Conservation (phyloP, 2,113 vertebrate genomes). For the Trinectes maculatus region DNA sequence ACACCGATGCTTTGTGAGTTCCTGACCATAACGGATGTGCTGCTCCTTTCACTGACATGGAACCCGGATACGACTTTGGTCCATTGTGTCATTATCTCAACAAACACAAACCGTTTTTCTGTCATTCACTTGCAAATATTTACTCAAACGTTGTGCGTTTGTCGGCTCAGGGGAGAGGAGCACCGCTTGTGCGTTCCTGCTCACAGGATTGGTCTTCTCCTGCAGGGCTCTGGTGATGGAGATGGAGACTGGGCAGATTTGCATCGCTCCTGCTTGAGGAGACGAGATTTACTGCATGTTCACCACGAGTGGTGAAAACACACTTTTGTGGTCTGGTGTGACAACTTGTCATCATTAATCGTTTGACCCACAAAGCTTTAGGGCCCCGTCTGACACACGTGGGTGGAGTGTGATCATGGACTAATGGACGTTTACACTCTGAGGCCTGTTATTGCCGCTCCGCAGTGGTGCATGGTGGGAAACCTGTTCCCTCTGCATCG, state of each 20-base stretch:
- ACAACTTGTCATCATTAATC: background rate
- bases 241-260: too few relatives aligned
- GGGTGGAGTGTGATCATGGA: too few relatives aligned
- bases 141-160: background rate
- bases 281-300: background rate
- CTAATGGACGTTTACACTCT: too few relatives aligned
- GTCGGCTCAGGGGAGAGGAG: too few relatives aligned
- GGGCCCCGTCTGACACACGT: too few relatives aligned
- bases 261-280: background rate
- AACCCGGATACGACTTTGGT: background rate
- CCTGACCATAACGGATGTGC: background rate
- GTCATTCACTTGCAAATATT: background rate
- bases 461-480: slow-evolving; percentile 27
- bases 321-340: background rate
- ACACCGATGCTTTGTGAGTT: too few relatives aligned
- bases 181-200: background rate
- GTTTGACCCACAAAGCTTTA: background rate
- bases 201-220: background rate
- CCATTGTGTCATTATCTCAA: background rate
- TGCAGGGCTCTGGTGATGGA: too few relatives aligned
- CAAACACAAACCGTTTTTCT: background rate
- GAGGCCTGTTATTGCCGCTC: background rate
- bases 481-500: slow-evolving; percentile 21
- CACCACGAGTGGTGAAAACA: background rate
- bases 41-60: background rate